Conservation (phyloP, 2,888 invertebrate genomes). For the Portevinia maculata region DNA sequence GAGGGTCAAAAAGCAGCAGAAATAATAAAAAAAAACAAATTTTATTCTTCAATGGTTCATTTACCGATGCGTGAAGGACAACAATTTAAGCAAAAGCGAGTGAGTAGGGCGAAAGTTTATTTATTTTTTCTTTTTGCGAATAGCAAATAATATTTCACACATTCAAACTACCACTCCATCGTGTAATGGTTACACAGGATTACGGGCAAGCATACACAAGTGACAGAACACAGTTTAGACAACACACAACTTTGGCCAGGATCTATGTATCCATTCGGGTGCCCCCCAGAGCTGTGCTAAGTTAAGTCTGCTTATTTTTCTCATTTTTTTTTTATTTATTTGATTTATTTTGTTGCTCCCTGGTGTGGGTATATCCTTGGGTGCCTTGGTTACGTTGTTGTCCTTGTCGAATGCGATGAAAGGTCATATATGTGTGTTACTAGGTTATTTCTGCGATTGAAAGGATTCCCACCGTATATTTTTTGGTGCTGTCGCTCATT, state of each 20-base stretch:
- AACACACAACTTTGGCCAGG: slow-evolving; percentile 33
- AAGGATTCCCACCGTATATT: slow-evolving; percentile 53
- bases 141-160: slow-evolving; percentile 68
- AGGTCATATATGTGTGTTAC: slow-evolving; percentile 65
- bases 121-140: slow-evolving; percentile 14
- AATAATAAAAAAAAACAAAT: slow-evolving; percentile 54
- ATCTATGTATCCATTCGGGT: neutral
- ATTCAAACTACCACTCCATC: slow-evolving; percentile 48
- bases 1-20: no score
- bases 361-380: slow-evolving; percentile 27
- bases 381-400: slow-evolving; percentile 33
- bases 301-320: slow-evolving; percentile 62
- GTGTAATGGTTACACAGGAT: slow-evolving; percentile 53
- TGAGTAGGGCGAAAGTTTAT: slow-evolving; percentile 23
- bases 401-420: slow-evolving; percentile 64
- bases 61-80: slow-evolving; percentile 73
- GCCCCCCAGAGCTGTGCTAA: slow-evolving; percentile 37
- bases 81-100: slow-evolving; percentile 41
- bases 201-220: slow-evolving; percentile 43
- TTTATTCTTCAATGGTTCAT: slow-evolving; percentile 71
- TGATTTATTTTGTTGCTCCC: slow-evolving; percentile 12
- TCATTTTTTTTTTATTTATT: slow-evolving; percentile 26
- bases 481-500: neutral
- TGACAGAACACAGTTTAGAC: slow-evolving; percentile 62
- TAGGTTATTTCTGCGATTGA: slow-evolving; percentile 68